Base-by-base conservation (phyloP, 1,140 invertebrate species). In the Notospermus geniculatus region DNA sequence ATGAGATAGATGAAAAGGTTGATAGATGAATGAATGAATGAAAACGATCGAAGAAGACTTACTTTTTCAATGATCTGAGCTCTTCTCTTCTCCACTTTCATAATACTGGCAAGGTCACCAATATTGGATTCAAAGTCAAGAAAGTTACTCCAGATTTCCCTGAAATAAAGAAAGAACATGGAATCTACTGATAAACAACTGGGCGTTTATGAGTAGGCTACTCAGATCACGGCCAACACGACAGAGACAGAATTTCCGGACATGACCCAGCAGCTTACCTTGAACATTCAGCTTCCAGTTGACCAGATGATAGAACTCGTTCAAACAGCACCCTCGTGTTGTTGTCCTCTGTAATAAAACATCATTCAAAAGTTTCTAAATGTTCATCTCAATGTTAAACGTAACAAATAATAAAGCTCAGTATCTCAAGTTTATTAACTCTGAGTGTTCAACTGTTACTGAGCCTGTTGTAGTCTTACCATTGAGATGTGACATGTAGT, bases 51-150 rank as follows among this genome's bases (percentile, higher is more conserved):
- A 0, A 29, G 2, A 57, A 46, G 25, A 70, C 43, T 71, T 76
- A 94, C 90, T 85, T 95, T 94, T 75, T 95, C 92, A 63, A 98
- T 85, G 1, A 95, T 91, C 30, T 91, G 88, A 71, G 92, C 89
- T 55, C 97, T 84, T 57, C 95, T 78, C 73, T 95, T 94, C 79
- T 99, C 96, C 9, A 99, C 95, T 85, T 99, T 99, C 0, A 97
- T 88, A 60, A 99, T 97, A 83, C 91, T 95, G n/a, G 94, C 89
- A 45, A 99, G 80, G 83, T 99, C 97, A 0, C 97, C 97, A 68
- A 99, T 96, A 71, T 97, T 95, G 23, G 94, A 96, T 83, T 99
- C 97, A 82, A 99, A 99, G 74, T 98, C 94, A 36, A 99, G 83
- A 82, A 98, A 99, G 62, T 91, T 85, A 81, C 98, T 97, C 97